phyloP scores from a whole-genome alignment of 2,797 vertebrate species.

The Salarias fasciatus region DNA sequence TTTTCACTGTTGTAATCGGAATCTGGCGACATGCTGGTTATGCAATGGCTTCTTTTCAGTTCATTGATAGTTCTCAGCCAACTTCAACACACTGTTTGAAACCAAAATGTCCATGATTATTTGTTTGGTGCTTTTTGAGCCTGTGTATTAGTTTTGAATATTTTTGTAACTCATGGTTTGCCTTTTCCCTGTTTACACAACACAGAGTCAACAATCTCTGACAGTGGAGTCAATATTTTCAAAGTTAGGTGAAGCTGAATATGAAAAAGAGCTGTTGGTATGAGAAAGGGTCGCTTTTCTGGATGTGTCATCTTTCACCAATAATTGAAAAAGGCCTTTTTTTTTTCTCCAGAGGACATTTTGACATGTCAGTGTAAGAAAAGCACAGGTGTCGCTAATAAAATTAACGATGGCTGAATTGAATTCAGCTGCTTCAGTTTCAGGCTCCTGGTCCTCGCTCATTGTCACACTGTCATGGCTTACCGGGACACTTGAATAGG shows the following conservation, averaged over 20 bases:
- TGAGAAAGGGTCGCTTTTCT: too few relatives aligned
- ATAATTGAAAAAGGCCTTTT: slow-evolving; percentile 1
- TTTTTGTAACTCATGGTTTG: too few relatives aligned
- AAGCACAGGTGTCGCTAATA: slow-evolving; percentile 6
- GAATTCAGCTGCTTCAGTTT: slow-evolving; percentile 3
- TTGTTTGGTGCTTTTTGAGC: too few relatives aligned
- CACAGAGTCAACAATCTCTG: too few relatives aligned
- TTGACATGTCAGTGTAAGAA: slow-evolving; percentile 10
- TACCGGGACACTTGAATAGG: background rate
- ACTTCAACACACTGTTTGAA: too few relatives aligned
- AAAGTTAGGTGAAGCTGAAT: background rate
- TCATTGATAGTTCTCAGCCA: too few relatives aligned
- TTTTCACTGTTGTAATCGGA: too few relatives aligned
- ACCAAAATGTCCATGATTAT: too few relatives aligned
- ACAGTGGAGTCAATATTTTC: background rate
- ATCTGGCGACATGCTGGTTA: too few relatives aligned
- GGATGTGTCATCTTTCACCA: background rate
- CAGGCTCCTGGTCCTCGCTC: background rate
- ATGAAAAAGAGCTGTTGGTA: background rate
- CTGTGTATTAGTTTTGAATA: too few relatives aligned
- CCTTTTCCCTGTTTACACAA: too few relatives aligned
- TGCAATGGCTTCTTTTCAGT: too few relatives aligned
- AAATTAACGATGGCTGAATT: slow-evolving; percentile 1
- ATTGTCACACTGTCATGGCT: slow-evolving; percentile 10
- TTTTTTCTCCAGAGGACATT: background rate